phyloP scores from a whole-genome alignment of 1,140 invertebrate species.

The Magallana gigas region DNA sequence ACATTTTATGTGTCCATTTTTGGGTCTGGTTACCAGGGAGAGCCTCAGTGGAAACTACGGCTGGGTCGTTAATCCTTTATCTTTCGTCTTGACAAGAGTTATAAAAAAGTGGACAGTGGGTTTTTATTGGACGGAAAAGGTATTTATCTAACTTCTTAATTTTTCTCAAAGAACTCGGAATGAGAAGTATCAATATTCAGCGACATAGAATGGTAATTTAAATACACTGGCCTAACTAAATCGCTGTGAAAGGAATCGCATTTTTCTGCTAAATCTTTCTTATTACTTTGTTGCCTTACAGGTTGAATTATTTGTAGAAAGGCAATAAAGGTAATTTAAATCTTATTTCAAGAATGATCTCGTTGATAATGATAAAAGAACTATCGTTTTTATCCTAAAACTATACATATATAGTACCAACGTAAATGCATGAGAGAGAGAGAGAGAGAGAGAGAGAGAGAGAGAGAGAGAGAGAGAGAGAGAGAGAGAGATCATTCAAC shows the following conservation, averaged over 20 bases:
- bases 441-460: no score
- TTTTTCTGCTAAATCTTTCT: slow-evolving; percentile 14
- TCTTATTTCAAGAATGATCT: neutral
- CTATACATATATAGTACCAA: no score
- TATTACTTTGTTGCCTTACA: neutral
- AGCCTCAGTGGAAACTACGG: neutral
- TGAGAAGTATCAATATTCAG: slow-evolving; percentile 16
- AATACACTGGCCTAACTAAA: slow-evolving; percentile 28
- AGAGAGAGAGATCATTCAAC: no score
- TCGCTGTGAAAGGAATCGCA: neutral
- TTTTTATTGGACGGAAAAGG: neutral
- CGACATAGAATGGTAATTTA: neutral
- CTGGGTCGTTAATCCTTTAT: neutral
- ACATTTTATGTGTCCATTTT: neutral
- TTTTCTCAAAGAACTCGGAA: slow-evolving; percentile 7
- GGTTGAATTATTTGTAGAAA: neutral
- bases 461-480: no score
- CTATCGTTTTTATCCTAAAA: no score
- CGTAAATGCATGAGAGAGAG: no score
- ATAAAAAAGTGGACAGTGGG: slow-evolving; percentile 6
- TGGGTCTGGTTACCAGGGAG: neutral
- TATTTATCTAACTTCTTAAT: slow-evolving; percentile 23
- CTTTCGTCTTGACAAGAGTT: neutral
- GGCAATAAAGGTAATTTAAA: neutral
- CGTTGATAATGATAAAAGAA: no score